Base-by-base conservation (phyloP, 2,113 vertebrate genomes). In the Suncus etruscus region DNA sequence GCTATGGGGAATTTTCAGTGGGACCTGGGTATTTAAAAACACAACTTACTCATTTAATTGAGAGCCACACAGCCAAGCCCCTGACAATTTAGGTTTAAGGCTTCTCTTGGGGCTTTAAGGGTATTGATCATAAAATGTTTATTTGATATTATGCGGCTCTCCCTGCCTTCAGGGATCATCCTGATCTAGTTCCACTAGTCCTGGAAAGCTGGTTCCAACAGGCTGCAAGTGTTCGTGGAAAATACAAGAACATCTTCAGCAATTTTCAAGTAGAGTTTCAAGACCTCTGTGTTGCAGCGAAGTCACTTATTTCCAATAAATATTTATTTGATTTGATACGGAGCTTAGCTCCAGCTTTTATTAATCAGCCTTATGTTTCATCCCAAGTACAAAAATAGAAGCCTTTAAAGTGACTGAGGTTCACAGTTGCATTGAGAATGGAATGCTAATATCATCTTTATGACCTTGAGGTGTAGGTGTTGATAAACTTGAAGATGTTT, bases 281-380 rank as follows among this genome's bases (percentile, higher is more conserved):
- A 48, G 54, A 39, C 79, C 27, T 73, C 50, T 74, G 39, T 58
- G 70, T 27, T 72, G 50, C 7, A 54, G 73, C 32, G 79, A 78
- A 83, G 51, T 78, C 50, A 85, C 92, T 78, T 86, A 86, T 93
- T 93, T 91, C 83, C 86, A 93, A 92, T 90, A 92, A 92, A 92
- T 91, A 94, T 83, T 90, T 93, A 77, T 95, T 94, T 91, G 65
- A 93, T 85, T 92, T 95, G 90, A 89, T 88, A 87, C 1, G n/a
- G 74, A 50, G 29, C 68, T 93, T 88, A 77, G 83, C 16, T 27
- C 77, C 92, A 80, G 63, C 83, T 90, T 94, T 95, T 94, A 93
- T 84, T 94, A 96, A 96, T 96, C 92, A 97, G 91, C 47, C 84
- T 48, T 73, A 72, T 84, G 91, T 86, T 94, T 83, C 86, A 89